These are phyloP conservation scores for Ibycter americanus DNA, from an alignment of 2,797 vertebrate genomes.

Conservation along the genomic window DNA sequence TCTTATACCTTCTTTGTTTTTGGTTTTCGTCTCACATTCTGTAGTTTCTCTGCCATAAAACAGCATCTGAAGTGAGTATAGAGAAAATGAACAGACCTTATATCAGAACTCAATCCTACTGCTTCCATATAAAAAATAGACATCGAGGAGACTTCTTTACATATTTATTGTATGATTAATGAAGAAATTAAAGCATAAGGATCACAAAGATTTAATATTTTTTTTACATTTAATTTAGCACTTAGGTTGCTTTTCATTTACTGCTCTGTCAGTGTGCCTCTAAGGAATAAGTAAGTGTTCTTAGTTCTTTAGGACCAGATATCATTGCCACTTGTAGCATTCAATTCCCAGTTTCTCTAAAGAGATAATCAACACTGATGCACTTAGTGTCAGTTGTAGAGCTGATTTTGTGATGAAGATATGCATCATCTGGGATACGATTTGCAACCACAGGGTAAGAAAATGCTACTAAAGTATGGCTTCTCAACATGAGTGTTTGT, in stretches of 20 bases:
- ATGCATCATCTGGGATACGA: not conserved
- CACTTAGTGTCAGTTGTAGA: not conserved
- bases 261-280: not conserved
- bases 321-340: not conserved
- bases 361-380: not conserved
- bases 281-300: not conserved
- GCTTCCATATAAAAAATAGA: not conserved
- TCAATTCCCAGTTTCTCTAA: not conserved
- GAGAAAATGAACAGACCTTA: not conserved
- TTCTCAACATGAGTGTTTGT: not conserved
- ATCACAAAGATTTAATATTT: not conserved
- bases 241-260: not conserved
- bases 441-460: not conserved
- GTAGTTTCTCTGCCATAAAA: not conserved
- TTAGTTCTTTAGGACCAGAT: not conserved
- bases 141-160: not conserved
- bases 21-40: not conserved
- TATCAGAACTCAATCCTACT: not conserved
- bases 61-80: not conserved
- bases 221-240: not conserved
- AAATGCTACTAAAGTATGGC: not conserved
- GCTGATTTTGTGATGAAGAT: not conserved
- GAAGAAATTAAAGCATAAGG: not conserved
- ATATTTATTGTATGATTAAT: not conserved
- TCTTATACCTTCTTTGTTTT: not conserved